Evolutionary conservation across 2,113 vertebrate genomes (phyloP).

Genomic region (Balaenoptera acutorostrata): DNA sequence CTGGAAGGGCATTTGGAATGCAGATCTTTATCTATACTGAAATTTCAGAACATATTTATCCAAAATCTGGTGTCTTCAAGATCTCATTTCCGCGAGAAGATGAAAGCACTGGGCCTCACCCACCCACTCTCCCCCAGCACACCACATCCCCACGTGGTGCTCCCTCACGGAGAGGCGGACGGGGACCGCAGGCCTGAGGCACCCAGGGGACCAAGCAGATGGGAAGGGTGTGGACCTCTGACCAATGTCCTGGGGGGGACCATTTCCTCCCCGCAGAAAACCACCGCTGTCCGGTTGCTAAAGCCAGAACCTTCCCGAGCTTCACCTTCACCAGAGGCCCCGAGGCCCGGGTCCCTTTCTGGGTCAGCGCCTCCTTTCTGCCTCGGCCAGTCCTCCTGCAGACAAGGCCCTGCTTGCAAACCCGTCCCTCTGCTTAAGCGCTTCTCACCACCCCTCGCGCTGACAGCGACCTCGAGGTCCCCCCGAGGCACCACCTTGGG

Average conservation of each 20-base stretch:
- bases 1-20: neutral
- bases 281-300: accelerated
- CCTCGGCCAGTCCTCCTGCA: neutral
- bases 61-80: neutral
- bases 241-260: neutral
- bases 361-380: neutral
- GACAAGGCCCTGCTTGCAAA: neutral
- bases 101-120: neutral
- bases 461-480: neutral
- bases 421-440: neutral
- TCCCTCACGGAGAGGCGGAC: neutral
- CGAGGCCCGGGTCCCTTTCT: neutral
- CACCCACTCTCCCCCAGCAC: neutral
- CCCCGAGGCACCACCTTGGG: neutral
- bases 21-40: neutral
- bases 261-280: neutral
- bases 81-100: neutral
- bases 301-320: neutral
- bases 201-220: too few species aligned
- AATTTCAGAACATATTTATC: neutral
- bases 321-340: neutral
- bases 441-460: neutral
- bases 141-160: accelerated
- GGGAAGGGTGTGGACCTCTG: neutral
- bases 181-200: neutral